phyloP scores from a whole-genome alignment of 2,888 invertebrate species.

The Pristionchus exspectatus region DNA sequence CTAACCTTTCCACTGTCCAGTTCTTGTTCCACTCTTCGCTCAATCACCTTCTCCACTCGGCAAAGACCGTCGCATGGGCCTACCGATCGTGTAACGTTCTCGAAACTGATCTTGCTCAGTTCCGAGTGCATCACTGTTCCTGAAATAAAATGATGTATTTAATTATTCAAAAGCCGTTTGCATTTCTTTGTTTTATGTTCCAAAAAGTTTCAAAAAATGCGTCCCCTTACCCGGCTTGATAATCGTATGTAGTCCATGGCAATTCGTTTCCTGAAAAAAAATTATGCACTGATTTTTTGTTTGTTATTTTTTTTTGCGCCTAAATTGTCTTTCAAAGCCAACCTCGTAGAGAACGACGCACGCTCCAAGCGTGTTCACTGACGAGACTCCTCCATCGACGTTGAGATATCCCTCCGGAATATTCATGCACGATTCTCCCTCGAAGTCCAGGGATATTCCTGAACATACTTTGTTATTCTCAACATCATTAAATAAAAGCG shows the following conservation, averaged over 20 bases:
- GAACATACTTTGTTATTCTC: too few relatives aligned
- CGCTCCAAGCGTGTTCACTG: neutral
- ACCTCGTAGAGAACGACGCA: neutral
- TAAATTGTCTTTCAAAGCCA: neutral
- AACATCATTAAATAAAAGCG: too few relatives aligned
- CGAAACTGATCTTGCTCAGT: neutral
- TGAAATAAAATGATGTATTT: too few relatives aligned
- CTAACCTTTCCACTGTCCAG: neutral
- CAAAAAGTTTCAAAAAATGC: neutral
- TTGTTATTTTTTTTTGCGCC: too few relatives aligned
- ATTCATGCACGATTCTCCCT: neutral
- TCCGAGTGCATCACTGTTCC: neutral
- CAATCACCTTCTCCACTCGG: neutral
- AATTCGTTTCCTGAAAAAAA: neutral
- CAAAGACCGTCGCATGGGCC: neutral
- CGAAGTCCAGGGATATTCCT: neutral
- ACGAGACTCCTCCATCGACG: neutral
- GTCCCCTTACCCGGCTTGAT: neutral
- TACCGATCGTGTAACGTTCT: neutral
- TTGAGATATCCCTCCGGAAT: neutral
- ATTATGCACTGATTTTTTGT: too few relatives aligned
- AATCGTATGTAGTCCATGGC: neutral
- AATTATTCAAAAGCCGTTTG: too few relatives aligned
- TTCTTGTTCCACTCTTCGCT: neutral
- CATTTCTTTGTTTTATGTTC: neutral